Evolutionary conservation across 2,797 vertebrate genomes (phyloP).

Genomic region (Acomys russatus): DNA sequence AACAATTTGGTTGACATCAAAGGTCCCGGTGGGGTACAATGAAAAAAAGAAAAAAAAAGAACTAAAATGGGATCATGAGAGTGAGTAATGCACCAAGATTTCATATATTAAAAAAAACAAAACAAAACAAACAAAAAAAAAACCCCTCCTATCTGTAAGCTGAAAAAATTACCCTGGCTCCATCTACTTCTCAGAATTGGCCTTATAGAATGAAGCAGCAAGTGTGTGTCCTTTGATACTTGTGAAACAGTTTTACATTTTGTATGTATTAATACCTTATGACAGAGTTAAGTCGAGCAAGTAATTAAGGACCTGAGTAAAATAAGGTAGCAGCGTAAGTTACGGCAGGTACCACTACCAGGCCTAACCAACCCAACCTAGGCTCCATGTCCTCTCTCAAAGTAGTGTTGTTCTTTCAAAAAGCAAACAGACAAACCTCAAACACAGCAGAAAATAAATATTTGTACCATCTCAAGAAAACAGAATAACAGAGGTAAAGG

Average conservation of each 20-base stretch:
- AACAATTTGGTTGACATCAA: not conserved
- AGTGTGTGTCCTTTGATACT: not conserved
- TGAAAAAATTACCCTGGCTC: not conserved
- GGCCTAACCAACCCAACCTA: not conserved
- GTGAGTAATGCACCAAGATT: not conserved
- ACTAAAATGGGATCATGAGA: not conserved
- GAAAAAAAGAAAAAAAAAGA: not conserved
- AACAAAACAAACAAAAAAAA: too few relatives aligned
- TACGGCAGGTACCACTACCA: not conserved
- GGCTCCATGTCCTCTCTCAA: conserved; percentile 8
- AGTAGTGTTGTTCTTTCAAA: conserved; percentile 34
- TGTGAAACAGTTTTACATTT: not conserved
- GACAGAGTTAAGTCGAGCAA: conserved; percentile 17
- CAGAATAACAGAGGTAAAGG: not conserved
- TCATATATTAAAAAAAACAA: not conserved
- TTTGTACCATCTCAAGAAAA: conserved; percentile 46
- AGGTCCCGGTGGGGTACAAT: not conserved
- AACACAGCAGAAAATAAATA: conserved; percentile 42
- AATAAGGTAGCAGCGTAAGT: not conserved
- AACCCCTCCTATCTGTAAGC: not conserved
- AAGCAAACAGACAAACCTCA: conserved; percentile 19
- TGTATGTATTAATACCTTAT: conserved; percentile 1
- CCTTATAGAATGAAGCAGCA: not conserved
- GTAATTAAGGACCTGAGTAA: conserved; percentile 7
- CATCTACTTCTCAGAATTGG: not conserved